Percentiles rank a stretch among this genome's conserved stretches.
Conservation (phyloP, 2,113 vertebrate species). For the Thalassarche chlororhynchos region DNA sequence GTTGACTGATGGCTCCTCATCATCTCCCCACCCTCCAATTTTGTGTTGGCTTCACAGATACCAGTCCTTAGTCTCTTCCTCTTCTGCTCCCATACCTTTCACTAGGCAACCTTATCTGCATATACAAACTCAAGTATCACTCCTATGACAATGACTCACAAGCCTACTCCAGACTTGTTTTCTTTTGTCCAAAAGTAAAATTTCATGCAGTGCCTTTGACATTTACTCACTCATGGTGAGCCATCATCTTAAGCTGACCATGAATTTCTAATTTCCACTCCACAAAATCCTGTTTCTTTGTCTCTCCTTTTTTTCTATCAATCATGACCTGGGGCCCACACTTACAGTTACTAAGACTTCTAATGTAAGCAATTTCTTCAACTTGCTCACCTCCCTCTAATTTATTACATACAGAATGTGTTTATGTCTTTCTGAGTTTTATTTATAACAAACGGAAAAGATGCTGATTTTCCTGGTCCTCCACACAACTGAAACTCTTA, state of each 20-base stretch:
- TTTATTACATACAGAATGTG: background rate
- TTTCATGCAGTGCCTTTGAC: background rate
- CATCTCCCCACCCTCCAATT: background rate
- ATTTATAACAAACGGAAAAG: background rate
- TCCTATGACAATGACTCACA: background rate
- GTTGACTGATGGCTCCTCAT: background rate
- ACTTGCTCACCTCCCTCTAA: background rate
- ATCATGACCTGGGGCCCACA: background rate
- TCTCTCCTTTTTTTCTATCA: background rate
- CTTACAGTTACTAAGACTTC: background rate
- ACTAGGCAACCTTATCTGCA: background rate
- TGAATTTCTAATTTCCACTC: background rate
- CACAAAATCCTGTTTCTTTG: background rate
- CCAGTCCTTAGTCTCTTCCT: background rate
- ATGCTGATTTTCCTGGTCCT: background rate
- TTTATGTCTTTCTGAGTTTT: background rate
- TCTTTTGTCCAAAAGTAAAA: background rate
- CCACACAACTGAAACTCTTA: background rate
- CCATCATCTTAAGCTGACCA: background rate
- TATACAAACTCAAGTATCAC: background rate
- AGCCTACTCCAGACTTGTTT: background rate
- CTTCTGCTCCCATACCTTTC: background rate
- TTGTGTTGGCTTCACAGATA: background rate
- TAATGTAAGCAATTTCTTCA: background rate
- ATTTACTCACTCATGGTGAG: background rate